phyloP scores from a whole-genome alignment of 2,888 invertebrate species.

The Dicyrtomina minuta region DNA sequence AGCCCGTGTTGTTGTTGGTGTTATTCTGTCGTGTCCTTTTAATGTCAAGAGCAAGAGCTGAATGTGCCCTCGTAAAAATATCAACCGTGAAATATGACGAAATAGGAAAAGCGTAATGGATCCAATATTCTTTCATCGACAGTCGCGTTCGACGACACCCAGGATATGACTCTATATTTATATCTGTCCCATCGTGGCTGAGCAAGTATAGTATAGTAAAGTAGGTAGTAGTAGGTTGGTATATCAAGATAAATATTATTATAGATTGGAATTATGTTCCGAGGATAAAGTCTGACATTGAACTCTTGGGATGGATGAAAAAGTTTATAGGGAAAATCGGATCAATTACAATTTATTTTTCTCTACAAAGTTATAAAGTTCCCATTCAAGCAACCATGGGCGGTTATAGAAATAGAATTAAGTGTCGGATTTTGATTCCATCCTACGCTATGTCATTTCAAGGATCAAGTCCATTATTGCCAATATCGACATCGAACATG shows the following conservation, averaged over 20 bases:
- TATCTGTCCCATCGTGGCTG: too few species aligned
- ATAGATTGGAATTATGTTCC: neutral
- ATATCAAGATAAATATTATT: neutral
- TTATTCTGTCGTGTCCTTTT: neutral
- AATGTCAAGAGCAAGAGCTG: constrained; percentile 24
- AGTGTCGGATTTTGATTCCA: neutral
- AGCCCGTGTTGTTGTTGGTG: neutral
- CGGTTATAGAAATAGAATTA: neutral
- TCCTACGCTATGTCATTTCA: neutral
- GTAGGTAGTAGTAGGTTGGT: too few species aligned
- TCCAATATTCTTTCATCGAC: neutral
- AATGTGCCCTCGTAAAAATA: constrained; percentile 29
- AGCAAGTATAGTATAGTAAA: too few species aligned
- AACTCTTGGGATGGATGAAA: neutral
- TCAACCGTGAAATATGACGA: constrained; percentile 29
- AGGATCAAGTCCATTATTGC: too few species aligned
- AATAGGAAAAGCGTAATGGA: neutral
- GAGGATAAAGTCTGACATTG: constrained; percentile 15
- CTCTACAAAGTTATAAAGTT: too few species aligned
- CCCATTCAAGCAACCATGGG: neutral
- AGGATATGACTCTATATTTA: too few species aligned
- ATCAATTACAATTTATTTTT: constrained; percentile 1
- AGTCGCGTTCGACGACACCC: too few species aligned
- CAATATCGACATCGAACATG: too few species aligned
- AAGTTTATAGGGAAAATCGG: constrained; percentile 1